Conservation (phyloP, 2,888 invertebrate species). For the Nephrotoma guestfalica region DNA sequence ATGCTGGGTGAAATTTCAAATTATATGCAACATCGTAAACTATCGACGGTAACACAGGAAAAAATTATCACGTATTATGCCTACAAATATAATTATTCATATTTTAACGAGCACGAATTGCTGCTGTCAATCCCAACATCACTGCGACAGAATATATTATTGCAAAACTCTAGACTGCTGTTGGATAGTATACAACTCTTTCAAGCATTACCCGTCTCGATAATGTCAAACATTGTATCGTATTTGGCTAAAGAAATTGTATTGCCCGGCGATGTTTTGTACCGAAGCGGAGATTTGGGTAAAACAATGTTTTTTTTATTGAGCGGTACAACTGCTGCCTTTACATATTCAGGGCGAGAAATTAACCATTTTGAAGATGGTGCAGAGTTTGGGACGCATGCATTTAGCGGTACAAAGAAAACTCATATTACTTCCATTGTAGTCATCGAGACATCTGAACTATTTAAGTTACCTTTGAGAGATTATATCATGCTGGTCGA, state of each 20-base stretch:
- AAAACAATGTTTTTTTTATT: conserved; percentile 50
- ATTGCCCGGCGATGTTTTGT: conserved; percentile 43
- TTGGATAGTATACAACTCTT: neutral
- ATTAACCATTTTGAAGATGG: conserved; percentile 43
- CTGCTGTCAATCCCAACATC: neutral
- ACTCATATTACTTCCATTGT: too few relatives aligned
- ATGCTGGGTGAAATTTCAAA: neutral
- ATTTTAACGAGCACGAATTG: neutral
- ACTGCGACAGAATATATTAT: neutral
- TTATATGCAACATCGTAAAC: neutral
- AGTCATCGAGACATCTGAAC: neutral
- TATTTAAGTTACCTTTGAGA: neutral
- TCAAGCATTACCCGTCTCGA: neutral
- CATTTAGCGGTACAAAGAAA: conserved; percentile 16
- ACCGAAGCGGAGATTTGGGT: conserved; percentile 40
- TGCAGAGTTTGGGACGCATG: conserved; percentile 36
- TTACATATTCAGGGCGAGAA: conserved; percentile 44
- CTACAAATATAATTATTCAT: neutral
- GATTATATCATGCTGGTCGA: neutral
- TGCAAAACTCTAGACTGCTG: neutral
- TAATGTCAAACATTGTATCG: conserved; percentile 36
- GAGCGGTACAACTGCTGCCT: conserved; percentile 44
- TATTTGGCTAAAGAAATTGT: conserved; percentile 41
- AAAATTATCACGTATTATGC: neutral
- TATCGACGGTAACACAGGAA: neutral